Percentiles rank a stretch among this genome's conserved stretches.
These are phyloP conservation scores for Diceros bicornis DNA, from an alignment of 2,797 vertebrate genomes.

Conservation along the genomic window DNA sequence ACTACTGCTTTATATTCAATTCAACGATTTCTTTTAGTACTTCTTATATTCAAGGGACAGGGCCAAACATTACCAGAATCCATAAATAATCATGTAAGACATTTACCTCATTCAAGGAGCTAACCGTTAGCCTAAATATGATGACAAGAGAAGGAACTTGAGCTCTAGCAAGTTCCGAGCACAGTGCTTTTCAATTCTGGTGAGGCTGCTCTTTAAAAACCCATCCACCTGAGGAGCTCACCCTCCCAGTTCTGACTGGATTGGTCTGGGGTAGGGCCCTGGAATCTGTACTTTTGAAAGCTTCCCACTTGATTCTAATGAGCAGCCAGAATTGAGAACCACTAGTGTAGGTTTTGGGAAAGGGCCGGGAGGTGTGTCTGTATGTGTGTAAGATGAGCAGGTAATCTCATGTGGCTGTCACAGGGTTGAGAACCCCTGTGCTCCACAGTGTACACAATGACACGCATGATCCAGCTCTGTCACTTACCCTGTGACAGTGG, in stretches of 20 bases:
- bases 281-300: background rate
- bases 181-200: background rate
- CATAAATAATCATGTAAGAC: constrained; percentile 34
- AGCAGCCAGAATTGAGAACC: background rate
- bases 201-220: background rate
- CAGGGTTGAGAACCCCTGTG: background rate
- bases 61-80: background rate
- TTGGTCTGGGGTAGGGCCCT: background rate
- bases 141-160: background rate
- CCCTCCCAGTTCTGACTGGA: background rate
- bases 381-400: background rate
- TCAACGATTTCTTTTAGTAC: background rate
- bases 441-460: background rate
- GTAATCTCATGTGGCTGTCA: background rate
- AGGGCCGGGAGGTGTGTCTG: rapidly evolving
- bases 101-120: constrained; percentile 49
- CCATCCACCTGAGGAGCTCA: background rate
- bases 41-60: background rate
- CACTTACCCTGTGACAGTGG: background rate
- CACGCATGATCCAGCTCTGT: background rate
- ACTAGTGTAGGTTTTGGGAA: background rate
- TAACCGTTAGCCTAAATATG: constrained; percentile 37
- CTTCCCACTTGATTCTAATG: background rate
- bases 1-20: background rate
- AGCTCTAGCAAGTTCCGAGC: background rate